Evolutionary conservation across 2,888 invertebrate species (phyloP), one percentile per base, ranked within the genome.

Genomic region (Hedya salicella): DNA sequence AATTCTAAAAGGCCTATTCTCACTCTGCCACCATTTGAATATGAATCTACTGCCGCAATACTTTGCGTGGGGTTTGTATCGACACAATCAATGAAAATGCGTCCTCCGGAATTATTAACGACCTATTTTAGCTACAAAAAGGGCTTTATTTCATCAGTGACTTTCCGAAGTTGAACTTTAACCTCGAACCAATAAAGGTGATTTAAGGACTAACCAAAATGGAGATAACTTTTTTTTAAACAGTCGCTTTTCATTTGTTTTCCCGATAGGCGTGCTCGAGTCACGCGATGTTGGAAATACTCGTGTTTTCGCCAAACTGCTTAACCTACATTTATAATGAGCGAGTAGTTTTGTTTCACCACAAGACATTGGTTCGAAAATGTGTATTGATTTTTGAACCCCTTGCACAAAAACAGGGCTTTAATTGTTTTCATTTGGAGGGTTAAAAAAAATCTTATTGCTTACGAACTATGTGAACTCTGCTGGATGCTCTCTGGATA

Each of bases 241-340:
- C 21, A 32, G 30, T 44, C 44, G 44, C 8, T 57, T 57, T 57
- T 57, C 53, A 60, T 66, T 66, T 66, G 65, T 54, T 66, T 60
- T 44, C 25, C 40, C 32, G 32, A 53, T 53, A 36, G 36, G 42
- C 11, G 8, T 36, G 3, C 32, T 16, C 14, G 5, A 60, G 53
- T 60, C 65, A 66, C 65, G 65, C 60, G 53, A 66, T 6, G 48
- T n/a, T 13, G 19, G 16, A 17, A 40, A 52, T 44, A 30, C 52
- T 17, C 3, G 48, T 42, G 6, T 57, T 49, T 63, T 39, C 53
- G 46, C 53, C 52, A 52, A 16, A 48, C 19, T 3, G 30, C 16
- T 46, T 60, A 60, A 66, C 65, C 65, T 66, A 66, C 53, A 66
- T 66, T 54, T 54, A 60, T 66, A 54, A 66, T 60, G 40, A 53